phyloP scores from a whole-genome alignment of 92 coral and sea anemone genomes.

The Blastomussa wellsi region DNA sequence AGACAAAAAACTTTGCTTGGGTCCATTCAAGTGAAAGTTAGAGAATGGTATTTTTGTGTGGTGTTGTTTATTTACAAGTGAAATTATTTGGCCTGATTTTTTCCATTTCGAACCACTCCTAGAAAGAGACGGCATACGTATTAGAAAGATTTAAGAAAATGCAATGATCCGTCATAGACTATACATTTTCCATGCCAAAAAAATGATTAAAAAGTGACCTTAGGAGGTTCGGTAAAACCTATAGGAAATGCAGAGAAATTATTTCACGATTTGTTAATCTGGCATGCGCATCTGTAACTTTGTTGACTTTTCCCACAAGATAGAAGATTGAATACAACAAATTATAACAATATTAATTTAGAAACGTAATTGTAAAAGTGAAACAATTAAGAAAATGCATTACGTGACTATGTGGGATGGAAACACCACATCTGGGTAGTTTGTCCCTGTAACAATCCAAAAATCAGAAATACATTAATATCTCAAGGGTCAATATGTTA shows the following conservation, averaged over 20 bases:
- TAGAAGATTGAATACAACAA: background rate
- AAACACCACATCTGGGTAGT: background rate
- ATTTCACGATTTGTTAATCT: background rate
- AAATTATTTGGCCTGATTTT: background rate
- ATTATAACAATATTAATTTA: background rate
- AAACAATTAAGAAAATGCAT: background rate
- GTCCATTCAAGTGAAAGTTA: background rate
- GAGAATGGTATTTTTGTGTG: background rate
- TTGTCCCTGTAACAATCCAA: background rate
- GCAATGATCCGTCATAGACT: background rate
- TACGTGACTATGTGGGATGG: background rate
- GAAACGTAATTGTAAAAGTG: background rate
- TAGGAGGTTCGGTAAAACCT: background rate
- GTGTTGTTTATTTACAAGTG: background rate
- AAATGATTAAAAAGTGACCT: background rate
- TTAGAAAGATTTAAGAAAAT: background rate
- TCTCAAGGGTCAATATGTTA: background rate
- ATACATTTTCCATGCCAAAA: background rate
- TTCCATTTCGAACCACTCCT: no score
- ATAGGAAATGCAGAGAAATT: background rate
- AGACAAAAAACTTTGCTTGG: no score
- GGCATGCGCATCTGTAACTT: background rate
- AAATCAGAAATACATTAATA: background rate
- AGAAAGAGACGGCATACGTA: no score
- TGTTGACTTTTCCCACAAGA: background rate